Evolutionary conservation across 2,797 vertebrate genomes (phyloP), one percentile per base, ranked within the genome.

Genomic region (Setipinna tenuifilis): DNA sequence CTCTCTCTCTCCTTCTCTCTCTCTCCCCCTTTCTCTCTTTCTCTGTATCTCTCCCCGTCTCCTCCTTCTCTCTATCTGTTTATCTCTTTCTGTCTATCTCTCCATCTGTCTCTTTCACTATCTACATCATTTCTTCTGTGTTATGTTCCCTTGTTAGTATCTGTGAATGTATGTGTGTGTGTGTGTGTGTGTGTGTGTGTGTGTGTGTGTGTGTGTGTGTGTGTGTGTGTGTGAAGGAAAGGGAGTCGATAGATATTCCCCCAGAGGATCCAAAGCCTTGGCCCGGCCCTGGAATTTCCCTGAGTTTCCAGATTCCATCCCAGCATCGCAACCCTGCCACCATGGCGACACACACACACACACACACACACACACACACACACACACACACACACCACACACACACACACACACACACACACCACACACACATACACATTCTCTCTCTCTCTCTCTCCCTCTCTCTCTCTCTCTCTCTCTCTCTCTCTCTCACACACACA

Each of bases 231-330:
- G 68, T 75, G 68, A 6, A 21, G 31, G 86, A 87, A 54, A 88
- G 81, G 71, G 75, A 85, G 44, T 81, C 87, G 84, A 89, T 90
- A 90, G 82, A 89, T 88, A 92, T 88, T 88, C 86, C 89, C 91
- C 89, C 84, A 90, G 68, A 75, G 86, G 86, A 88, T 88, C 90
- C 89, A 84, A 85, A 91, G 87, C 91, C 68, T 75, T 75, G 68
- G 89, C 80, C 83, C 88, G 83, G 87, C 84, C 41, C 91, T 93
- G 95, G 95, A 96, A 96, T 95, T 94, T 91, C 95, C 95, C 95
- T 12, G 92, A 93, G 86, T 93, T 95, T 93, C 95, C 93, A 75
- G 68, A 75, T 75, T 75, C 68, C 68, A 75, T 31, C 68, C 68
- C 68, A 41, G 35, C 68, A 75, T 75, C 68, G 35, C 68, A 75